phyloP scores from a whole-genome alignment of 1,140 invertebrate species.

The Drosophila setifemur region DNA sequence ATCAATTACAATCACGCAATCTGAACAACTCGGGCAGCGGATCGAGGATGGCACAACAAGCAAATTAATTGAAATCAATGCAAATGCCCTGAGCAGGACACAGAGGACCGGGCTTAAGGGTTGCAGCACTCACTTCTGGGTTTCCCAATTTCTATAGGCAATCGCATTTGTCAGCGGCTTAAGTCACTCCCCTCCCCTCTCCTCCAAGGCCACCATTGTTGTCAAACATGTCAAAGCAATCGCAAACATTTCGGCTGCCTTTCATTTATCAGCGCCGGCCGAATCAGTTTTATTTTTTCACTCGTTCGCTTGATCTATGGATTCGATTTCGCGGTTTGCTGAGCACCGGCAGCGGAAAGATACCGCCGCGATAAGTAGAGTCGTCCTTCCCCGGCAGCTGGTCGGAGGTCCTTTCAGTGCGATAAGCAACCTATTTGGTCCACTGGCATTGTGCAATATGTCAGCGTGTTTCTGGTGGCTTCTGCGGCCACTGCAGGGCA shows the following conservation, averaged over 20 bases:
- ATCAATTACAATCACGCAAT: slow-evolving; percentile 79
- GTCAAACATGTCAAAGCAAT: slow-evolving; percentile 81
- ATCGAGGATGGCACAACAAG: slow-evolving; percentile 59
- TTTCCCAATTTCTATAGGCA: slow-evolving; percentile 67
- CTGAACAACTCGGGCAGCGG: slow-evolving; percentile 36
- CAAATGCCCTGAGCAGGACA: slow-evolving; percentile 53
- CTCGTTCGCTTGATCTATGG: slow-evolving; percentile 61
- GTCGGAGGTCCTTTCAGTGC: slow-evolving; percentile 20
- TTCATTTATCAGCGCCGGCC: slow-evolving; percentile 75
- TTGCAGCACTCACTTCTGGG: slow-evolving; percentile 29
- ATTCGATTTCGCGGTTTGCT: slow-evolving; percentile 79
- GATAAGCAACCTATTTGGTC: slow-evolving; percentile 65
- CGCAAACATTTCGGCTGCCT: slow-evolving; percentile 76
- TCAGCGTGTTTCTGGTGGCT: slow-evolving; percentile 25
- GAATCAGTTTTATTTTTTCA: slow-evolving; percentile 55
- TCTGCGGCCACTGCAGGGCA: slow-evolving; percentile 37
- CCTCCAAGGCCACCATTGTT: slow-evolving; percentile 54
- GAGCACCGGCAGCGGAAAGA: slow-evolving; percentile 55
- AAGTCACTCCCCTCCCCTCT: slow-evolving; percentile 38
- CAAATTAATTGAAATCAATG: slow-evolving; percentile 81
- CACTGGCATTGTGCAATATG: slow-evolving; percentile 30
- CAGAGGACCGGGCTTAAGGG: slow-evolving; percentile 54
- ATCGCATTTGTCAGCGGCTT: slow-evolving; percentile 79
- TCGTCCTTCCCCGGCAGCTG: slow-evolving; percentile 17
- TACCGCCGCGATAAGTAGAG: slow-evolving; percentile 59